Conservation (phyloP, 2,113 vertebrate species). For the Hymenochirus boettgeri region DNA sequence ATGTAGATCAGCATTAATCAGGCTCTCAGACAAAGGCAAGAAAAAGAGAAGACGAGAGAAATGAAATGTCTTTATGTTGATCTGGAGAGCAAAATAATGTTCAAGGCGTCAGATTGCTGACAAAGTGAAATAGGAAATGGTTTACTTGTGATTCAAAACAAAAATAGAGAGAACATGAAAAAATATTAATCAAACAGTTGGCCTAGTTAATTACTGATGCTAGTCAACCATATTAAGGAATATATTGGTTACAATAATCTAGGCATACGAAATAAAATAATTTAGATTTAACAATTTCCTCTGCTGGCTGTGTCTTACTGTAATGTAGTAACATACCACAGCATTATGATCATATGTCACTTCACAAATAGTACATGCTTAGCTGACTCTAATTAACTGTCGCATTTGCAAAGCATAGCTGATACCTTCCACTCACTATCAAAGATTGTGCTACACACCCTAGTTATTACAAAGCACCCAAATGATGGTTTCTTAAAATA, state of each 20-base stretch:
- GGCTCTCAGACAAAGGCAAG: slow-evolving; percentile 50
- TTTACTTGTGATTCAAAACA: slow-evolving; percentile 37
- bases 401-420: background rate
- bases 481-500: background rate
- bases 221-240: slow-evolving; percentile 16
- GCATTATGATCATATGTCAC: background rate
- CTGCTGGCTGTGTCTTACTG: background rate
- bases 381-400: background rate
- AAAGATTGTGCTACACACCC: background rate
- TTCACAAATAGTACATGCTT: background rate
- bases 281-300: background rate
- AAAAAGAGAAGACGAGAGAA: slow-evolving; percentile 48
- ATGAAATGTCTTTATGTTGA: slow-evolving; percentile 46
- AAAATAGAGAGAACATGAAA: slow-evolving; percentile 44
- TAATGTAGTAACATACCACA: background rate
- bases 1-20: slow-evolving; percentile 50
- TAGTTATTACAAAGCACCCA: background rate
- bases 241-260: background rate
- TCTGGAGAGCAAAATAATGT: slow-evolving; percentile 47
- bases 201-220: slow-evolving; percentile 39
- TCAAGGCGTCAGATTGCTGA: slow-evolving; percentile 47
- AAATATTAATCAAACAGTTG: slow-evolving; percentile 44
- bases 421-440: background rate
- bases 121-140: slow-evolving; percentile 36
- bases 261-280: background rate